Evolutionary conservation across 2,797 vertebrate genomes (phyloP).

Genomic region (Melanotaenia parkinsoni): DNA sequence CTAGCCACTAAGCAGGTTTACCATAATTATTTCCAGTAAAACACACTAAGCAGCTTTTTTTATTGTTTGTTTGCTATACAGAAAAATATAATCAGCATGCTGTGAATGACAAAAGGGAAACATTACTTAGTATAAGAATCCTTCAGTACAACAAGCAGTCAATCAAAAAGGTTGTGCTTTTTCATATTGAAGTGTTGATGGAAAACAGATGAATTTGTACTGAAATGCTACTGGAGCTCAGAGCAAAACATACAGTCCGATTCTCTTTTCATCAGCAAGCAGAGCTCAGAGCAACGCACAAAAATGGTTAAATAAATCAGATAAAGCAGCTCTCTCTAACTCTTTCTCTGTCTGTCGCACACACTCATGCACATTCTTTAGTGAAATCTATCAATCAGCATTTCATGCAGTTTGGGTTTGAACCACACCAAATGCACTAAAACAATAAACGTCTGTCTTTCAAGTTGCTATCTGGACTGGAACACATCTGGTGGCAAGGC

Average conservation of each 20-base stretch:
- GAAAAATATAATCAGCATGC: conserved; percentile 41
- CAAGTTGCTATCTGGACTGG: conserved; percentile 83
- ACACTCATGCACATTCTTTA: conserved; percentile 68
- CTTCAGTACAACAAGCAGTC: conserved; percentile 9
- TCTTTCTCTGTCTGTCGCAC: conserved; percentile 18
- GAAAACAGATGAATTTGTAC: conserved; percentile 54
- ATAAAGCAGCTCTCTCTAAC: conserved; percentile 62
- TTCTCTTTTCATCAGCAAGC: conserved; percentile 53
- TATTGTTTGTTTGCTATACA: conserved; percentile 24
- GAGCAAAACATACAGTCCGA: conserved; percentile 48
- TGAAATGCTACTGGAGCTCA: conserved; percentile 55
- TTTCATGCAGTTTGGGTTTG: conserved; percentile 82
- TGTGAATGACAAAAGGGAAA: conserved; percentile 41
- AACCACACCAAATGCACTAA: conserved; percentile 82
- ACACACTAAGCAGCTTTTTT: neutral
- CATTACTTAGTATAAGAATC: conserved; percentile 24
- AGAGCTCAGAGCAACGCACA: conserved; percentile 44
- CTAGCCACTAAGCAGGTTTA: conserved; percentile 15
- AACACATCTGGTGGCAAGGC: conserved; percentile 84
- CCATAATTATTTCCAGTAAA: conserved; percentile 10
- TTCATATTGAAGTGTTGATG: conserved; percentile 37
- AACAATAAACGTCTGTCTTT: conserved; percentile 88
- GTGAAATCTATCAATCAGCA: conserved; percentile 83
- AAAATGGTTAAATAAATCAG: conserved; percentile 78
- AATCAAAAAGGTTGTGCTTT: conserved; percentile 27